A percentile compares a stretch with the other conserved stretches of the same genome.
Conservation (phyloP, 1,140 invertebrate genomes). For the Colletes latitarsis region DNA sequence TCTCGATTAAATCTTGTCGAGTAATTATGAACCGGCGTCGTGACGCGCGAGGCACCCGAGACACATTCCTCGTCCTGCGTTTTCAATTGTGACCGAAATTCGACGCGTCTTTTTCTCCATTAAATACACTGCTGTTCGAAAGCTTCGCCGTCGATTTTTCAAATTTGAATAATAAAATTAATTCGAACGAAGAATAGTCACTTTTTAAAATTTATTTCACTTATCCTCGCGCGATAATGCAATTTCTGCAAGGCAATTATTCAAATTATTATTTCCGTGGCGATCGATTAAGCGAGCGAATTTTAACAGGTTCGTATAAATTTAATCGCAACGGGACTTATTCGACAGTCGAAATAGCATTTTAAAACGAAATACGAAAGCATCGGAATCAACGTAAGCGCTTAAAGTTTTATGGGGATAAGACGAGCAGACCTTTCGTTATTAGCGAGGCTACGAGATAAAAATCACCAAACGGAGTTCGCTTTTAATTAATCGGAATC, state of each 20-base stretch:
- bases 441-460: background rate
- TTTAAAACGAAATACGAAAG: background rate
- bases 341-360: too few species aligned
- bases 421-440: background rate
- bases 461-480: slow-evolving; percentile 14
- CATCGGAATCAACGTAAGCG: background rate
- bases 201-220: too few species aligned
- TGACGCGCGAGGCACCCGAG: slow-evolving; percentile 5
- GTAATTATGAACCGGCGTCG: slow-evolving; percentile 72
- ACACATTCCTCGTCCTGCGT: background rate
- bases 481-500: slow-evolving; percentile 38
- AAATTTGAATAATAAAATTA: too few species aligned
- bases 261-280: too few species aligned
- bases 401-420: background rate
- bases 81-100: background rate
- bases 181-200: too few species aligned
- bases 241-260: too few species aligned
- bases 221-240: too few species aligned
- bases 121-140: too few species aligned
- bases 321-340: too few species aligned
- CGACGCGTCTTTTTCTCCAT: background rate
- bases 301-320: too few species aligned
- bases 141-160: too few species aligned
- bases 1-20: slow-evolving; percentile 76
- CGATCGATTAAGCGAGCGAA: too few species aligned